Conservation (phyloP, 2,888 invertebrate species). For the Diarsia mendica region DNA sequence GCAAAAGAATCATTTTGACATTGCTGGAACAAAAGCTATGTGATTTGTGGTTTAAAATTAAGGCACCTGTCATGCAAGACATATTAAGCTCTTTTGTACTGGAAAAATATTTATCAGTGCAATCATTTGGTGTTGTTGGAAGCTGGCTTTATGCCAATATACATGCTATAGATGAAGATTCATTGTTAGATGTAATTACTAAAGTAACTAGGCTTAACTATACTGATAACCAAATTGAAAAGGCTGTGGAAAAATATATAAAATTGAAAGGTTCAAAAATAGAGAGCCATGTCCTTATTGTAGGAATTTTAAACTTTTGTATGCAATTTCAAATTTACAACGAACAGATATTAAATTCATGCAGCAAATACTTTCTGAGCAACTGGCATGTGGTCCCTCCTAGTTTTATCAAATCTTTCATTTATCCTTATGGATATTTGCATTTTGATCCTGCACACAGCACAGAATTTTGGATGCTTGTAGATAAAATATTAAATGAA, state of each 20-base stretch:
- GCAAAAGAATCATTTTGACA: slow-evolving; percentile 90
- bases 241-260: slow-evolving; percentile 91
- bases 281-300: slow-evolving; percentile 89
- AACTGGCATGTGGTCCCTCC: slow-evolving; percentile 86
- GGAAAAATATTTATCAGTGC: slow-evolving; percentile 83
- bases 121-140: slow-evolving; percentile 82
- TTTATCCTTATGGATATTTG: slow-evolving; percentile 91
- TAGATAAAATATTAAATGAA: slow-evolving; percentile 88
- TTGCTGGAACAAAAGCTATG: slow-evolving; percentile 91
- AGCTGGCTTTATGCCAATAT: slow-evolving; percentile 91
- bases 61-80: slow-evolving; percentile 84
- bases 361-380: slow-evolving; percentile 89
- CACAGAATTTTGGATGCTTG: slow-evolving; percentile 89
- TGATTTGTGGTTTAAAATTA: slow-evolving; percentile 90
- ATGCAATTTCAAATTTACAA: slow-evolving; percentile 90
- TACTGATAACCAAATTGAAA: slow-evolving; percentile 89
- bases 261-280: slow-evolving; percentile 87
- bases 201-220: slow-evolving; percentile 90
- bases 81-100: slow-evolving; percentile 84
- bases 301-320: slow-evolving; percentile 91
- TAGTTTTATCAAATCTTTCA: slow-evolving; percentile 89
- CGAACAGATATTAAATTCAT: slow-evolving; percentile 89
- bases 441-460: slow-evolving; percentile 88
- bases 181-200: slow-evolving; percentile 88
- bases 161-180: slow-evolving; percentile 90